phyloP scores from a whole-genome alignment of 2,113 vertebrate genomes.

The Phycodurus eques region DNA sequence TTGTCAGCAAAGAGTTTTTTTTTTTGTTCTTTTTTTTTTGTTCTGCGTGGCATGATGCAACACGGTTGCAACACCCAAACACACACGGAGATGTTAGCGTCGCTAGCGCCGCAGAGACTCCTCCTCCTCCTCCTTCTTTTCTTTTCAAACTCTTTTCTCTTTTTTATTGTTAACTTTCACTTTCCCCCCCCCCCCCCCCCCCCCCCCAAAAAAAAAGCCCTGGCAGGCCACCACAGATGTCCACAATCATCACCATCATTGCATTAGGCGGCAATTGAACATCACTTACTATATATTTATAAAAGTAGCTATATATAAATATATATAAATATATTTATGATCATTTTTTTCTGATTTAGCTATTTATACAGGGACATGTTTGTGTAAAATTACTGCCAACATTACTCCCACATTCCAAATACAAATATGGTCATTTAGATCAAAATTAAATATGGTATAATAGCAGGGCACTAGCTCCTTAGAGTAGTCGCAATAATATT shows the following conservation, averaged over 20 bases:
- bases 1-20: constrained; percentile 76
- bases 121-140: constrained; percentile 71
- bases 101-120: constrained; percentile 68
- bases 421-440: too few species aligned
- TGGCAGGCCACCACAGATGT: neutral
- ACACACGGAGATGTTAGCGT: constrained; percentile 61
- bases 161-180: constrained; percentile 7
- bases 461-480: too few species aligned
- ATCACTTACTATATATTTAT: too few species aligned
- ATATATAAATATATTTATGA: too few species aligned
- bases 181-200: neutral
- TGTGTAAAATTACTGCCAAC: too few species aligned
- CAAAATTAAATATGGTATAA: too few species aligned
- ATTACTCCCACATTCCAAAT: too few species aligned
- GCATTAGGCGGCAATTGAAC: neutral
- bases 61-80: constrained; percentile 73
- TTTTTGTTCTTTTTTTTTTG: constrained; percentile 25
- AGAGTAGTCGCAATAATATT: too few species aligned
- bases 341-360: too few species aligned
- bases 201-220: neutral
- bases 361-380: too few species aligned
- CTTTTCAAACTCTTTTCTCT: constrained; percentile 57
- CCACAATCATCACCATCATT: neutral
- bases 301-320: too few species aligned
- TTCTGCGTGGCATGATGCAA: constrained; percentile 79